Base-by-base conservation (phyloP, 1,140 invertebrate genomes). In the Monochamus saltuarius region DNA sequence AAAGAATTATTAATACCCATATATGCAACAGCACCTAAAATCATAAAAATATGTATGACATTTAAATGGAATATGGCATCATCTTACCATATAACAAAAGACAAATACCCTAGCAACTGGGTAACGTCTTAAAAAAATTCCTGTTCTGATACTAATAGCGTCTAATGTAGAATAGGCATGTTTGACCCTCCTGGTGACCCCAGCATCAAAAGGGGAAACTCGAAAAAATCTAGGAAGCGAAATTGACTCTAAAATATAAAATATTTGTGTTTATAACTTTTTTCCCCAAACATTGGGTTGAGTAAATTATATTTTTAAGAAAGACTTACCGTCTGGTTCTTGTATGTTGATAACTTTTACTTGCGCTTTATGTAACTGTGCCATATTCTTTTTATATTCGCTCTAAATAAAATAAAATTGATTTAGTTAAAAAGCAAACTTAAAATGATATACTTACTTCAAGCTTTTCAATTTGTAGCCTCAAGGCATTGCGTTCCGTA, bases 101-200 rank as follows among this genome's bases (percentile, higher is more conserved):
- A 92, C 84, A 76, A 91, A 84, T 51, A 92, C 85, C 64, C 91
- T 82, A 37, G 89, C 88, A 55, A 91, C 79, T 4, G 91, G 91
- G 81, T 93, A 91, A 60, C 89, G 78, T 57, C 90, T 80, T 34
- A 94, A 76, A 77, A 93, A 93, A 11, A 90, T 82, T 13, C 91
- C 91, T 16, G 90, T 83, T 55, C 89, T 80, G 46, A 94, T 82
- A 64, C 89, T 89, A 61, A 91, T 84, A 22, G 85, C 83, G 77
- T 94, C 91, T 11, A 93, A 78, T 37, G 83, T 83, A 29, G 87
- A 87, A 68, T 91, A 91, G 19, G 90, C 91, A 68, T 86, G 80
- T 76, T 93, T 93, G 3, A 94, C 88, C 66, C 85, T 82, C 64
- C 89, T 82, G 0, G 90, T 84, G 39, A 94, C 84, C 13, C 87